Evolutionary conservation across 1,140 invertebrate species (phyloP).

Genomic region (Plutomurus gul): DNA sequence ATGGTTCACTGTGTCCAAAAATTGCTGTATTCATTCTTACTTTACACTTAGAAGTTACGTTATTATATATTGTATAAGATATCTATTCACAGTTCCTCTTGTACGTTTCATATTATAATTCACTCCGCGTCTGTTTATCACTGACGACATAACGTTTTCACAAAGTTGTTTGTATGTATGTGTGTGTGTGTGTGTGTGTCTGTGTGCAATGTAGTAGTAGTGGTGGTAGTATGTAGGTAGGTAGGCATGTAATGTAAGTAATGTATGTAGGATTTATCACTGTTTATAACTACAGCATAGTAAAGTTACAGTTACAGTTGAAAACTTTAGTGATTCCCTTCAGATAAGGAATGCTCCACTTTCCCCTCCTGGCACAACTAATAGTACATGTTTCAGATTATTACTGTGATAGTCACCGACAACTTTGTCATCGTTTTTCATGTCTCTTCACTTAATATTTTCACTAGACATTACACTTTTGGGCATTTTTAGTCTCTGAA

Average conservation of each 20-base stretch:
- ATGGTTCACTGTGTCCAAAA: background rate
- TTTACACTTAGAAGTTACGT: background rate
- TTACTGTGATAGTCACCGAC: constrained; percentile 21
- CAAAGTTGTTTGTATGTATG: background rate
- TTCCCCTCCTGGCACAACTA: constrained; percentile 27
- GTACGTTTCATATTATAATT: constrained; percentile 30
- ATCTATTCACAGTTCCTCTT: constrained; percentile 12
- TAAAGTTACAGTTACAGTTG: constrained; percentile 27
- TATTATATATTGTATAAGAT: background rate
- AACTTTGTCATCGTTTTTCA: constrained; percentile 27
- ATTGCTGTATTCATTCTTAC: background rate
- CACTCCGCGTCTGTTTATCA: constrained; percentile 21
- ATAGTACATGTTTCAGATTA: constrained; percentile 30
- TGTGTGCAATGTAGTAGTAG: background rate
- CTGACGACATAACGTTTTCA: constrained; percentile 13
- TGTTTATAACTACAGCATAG: constrained; percentile 21
- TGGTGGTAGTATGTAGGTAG: background rate
- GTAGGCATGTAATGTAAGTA: constrained; percentile 5
- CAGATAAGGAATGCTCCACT: constrained; percentile 20
- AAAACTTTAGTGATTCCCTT: constrained; percentile 25
- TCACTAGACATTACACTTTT: constrained; percentile 46
- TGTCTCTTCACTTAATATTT: constrained; percentile 17
- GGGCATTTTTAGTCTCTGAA: constrained; percentile 42
- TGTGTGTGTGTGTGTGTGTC: background rate
- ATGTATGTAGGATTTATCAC: constrained; percentile 29